phyloP scores from a whole-genome alignment of 2,888 invertebrate genomes.

The Metallyticus violacea region DNA sequence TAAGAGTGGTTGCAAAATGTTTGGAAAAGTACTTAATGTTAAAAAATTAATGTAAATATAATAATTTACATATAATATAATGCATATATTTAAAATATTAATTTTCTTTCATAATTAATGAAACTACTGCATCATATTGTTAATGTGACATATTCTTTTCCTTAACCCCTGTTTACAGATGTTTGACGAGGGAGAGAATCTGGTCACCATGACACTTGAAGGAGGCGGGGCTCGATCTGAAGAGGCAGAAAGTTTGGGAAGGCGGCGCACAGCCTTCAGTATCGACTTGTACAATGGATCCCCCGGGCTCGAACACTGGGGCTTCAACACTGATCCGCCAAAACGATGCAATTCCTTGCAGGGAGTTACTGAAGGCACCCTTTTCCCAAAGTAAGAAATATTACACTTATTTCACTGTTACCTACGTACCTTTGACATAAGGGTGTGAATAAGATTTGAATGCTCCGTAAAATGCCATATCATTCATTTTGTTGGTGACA shows the following conservation, averaged over 20 bases:
- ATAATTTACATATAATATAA: no score
- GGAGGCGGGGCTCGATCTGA: conserved; percentile 33
- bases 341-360: background rate
- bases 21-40: no score
- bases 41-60: no score
- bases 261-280: background rate
- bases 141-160: background rate
- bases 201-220: conserved; percentile 53
- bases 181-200: conserved; percentile 61
- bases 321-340: background rate
- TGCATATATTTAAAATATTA: no score
- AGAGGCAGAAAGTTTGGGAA: background rate
- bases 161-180: conserved; percentile 57
- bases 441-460: no score
- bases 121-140: no score
- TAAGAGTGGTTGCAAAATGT: no score
- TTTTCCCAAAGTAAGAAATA: background rate
- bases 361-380: background rate
- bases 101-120: no score
- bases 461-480: no score
- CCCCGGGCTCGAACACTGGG: background rate
- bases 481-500: no score
- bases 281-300: background rate
- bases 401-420: no score
- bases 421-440: no score